These are phyloP conservation scores for Podargus strigoides DNA, from an alignment of 2,797 vertebrate species.

Conservation along the genomic window DNA sequence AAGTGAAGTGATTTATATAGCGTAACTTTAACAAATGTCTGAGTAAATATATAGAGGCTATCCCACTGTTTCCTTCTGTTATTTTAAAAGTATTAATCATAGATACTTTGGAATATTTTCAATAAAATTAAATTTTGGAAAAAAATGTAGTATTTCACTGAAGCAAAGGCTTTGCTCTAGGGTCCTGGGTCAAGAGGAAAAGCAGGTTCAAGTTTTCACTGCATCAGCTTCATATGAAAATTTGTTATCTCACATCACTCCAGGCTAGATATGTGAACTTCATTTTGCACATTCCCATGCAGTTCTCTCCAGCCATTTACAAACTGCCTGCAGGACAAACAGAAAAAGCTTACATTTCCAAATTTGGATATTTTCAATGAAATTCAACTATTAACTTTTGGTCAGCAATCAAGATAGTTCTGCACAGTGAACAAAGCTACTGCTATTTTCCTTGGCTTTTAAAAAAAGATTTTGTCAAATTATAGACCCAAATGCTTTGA, in stretches of 20 bases:
- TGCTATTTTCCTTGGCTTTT: not conserved
- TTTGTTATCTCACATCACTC: not conserved
- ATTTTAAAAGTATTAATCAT: not conserved
- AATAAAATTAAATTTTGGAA: not conserved
- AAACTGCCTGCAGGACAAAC: not conserved
- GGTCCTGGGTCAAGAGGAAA: not conserved
- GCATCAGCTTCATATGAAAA: not conserved
- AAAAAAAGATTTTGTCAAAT: not conserved
- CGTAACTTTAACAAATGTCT: not conserved
- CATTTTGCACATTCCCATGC: not conserved
- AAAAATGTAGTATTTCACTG: not conserved
- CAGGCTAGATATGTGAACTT: not conserved
- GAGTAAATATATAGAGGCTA: not conserved
- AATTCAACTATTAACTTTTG: not conserved
- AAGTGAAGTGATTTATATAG: not conserved
- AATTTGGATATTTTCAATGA: not conserved
- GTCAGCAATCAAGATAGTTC: not conserved
- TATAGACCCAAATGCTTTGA: accelerated
- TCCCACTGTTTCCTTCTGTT: not conserved
- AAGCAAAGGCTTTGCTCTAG: not conserved
- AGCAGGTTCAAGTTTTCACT: not conserved
- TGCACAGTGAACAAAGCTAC: not conserved
- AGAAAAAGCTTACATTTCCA: not conserved
- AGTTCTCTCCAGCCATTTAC: not conserved
- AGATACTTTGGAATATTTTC: not conserved